Evolutionary conservation across 2,113 vertebrate genomes (phyloP).

Genomic region (Gavialis gangeticus): DNA sequence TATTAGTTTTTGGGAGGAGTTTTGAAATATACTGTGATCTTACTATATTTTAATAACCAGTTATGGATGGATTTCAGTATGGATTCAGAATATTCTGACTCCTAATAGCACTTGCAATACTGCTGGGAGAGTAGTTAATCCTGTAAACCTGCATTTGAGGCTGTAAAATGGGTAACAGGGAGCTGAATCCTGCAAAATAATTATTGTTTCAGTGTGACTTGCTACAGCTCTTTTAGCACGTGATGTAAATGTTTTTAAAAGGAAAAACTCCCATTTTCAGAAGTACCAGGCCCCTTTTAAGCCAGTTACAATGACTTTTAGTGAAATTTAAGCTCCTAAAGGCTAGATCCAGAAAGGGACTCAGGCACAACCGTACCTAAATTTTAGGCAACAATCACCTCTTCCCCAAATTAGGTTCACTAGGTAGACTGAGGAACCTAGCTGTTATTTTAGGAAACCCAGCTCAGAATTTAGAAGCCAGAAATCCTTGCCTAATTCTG

Average conservation of each 20-base stretch:
- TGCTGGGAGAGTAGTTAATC: constrained; percentile 47
- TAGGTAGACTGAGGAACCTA: constrained; percentile 55
- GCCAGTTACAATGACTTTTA: background rate
- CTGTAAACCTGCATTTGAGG: constrained; percentile 52
- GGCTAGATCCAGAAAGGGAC: background rate
- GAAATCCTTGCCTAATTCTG: fast-evolving
- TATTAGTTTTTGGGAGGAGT: constrained; percentile 56
- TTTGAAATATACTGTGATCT: constrained; percentile 70
- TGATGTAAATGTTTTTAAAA: background rate
- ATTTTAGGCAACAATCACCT: background rate
- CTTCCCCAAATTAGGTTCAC: constrained; percentile 5
- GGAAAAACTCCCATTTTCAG: background rate
- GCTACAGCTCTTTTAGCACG: background rate
- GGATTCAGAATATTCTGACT: constrained; percentile 49
- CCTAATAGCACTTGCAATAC: constrained; percentile 29
- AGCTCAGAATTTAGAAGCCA: too few species aligned
- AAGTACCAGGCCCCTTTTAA: background rate
- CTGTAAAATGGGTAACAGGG: background rate
- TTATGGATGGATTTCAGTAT: constrained; percentile 67
- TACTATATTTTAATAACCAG: constrained; percentile 68
- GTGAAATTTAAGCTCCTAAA: background rate
- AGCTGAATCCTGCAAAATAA: background rate
- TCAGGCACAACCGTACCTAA: background rate
- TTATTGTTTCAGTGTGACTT: background rate
- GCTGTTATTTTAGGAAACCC: background rate